Base-by-base conservation (phyloP, 53 echinoderm and acorn worm species). In the Holothuria leucospilota region DNA sequence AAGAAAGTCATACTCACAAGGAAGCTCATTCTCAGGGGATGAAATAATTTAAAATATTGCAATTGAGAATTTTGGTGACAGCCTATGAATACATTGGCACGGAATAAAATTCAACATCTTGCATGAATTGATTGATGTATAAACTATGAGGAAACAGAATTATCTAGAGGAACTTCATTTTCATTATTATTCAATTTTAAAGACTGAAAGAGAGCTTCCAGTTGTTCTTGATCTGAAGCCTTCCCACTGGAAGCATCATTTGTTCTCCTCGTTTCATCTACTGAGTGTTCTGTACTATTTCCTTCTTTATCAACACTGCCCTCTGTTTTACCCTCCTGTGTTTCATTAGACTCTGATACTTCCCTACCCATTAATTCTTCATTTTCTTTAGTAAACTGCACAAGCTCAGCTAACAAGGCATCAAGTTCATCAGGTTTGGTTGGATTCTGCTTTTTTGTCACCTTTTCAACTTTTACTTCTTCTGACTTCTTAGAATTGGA, bases 361-460 rank as follows among this genome's bases (percentile, higher is more conserved):
- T 64, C 65, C 7, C 51, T 65, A 12, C 39, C 68, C 27, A 56
- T 56, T 20, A 83, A 46, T 83, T 83, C 84, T 9, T 64, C 65
- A 16, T 67, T 83, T 14, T 66, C 68, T 23, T 83, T 67, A 38
- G 84, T 64, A 30, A 83, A 83, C 29, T 83, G 46, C 20, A 27
- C 84, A 23, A 83, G 63, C 20, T 83, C 84, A 34, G 84, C 84
- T 23, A 83, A 66, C 18, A 83, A 49, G 53, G 67, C 84, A 39
- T 83, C 68, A 8, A 83, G 68, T 42, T 67, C 68, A 20, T 83
- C 84, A 1, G 67, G 25, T 63, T 83, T 67, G 11, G 15, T 20
- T 67, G 27, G 27, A 29, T 67, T 30, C 27, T 23, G 4, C 67
- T 52, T 13, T 59, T 21, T 56, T 13, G 8, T 46, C 21, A 65